Base-by-base conservation (phyloP, 2,113 vertebrate genomes). In the Cyprinodon variegatus region DNA sequence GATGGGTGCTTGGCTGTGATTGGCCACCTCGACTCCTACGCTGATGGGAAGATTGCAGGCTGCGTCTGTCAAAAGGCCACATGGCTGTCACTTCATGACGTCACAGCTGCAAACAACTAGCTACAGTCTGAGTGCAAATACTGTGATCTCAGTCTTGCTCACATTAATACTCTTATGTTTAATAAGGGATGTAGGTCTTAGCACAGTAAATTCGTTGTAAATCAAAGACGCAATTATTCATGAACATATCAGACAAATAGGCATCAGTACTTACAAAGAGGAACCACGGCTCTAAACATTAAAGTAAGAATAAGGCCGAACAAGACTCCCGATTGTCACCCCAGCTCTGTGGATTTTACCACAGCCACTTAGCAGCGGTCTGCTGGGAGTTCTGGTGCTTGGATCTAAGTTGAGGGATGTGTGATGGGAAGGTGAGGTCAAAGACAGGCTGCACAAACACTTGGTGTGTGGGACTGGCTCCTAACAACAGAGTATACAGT, bases 61-160 rank as follows among this genome's bases (percentile, higher is more conserved):
- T 88, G 92, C 76, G 79, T 90, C 87, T 83, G 90, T 92, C 89
- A 91, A 88, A 92, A 93, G 90, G 91, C 89, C 89, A 87, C 63
- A 11, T 20, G 77, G 84, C 66, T 77, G 88, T 89, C 83, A 84
- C 77, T 85, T 83, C 5, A 53, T 88, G 92, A 91, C 76, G 83
- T 88, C 88, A 82, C 65, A 9, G 63, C 62, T 17, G 29, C 71
- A 61, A 81, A 83, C 82, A 77, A 85, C 76, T 63, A 81, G 68
- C 65, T 39, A 11, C 15, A 64, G 4, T 78, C 39, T 17, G 43
- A 72, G 74, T 12, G 12, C 29, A 59, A 53, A 65, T 48, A 48
- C 61, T 46, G 62, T 57, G 61, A 79, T 72, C 70, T 75, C 63
- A 66, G 62, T 60, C 43, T 7, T 68, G 46, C 11, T 20, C 2